Percentiles rank a stretch among this genome's conserved stretches.
Conservation (phyloP, 2,888 invertebrate species). For the Antheraea yamamai region DNA sequence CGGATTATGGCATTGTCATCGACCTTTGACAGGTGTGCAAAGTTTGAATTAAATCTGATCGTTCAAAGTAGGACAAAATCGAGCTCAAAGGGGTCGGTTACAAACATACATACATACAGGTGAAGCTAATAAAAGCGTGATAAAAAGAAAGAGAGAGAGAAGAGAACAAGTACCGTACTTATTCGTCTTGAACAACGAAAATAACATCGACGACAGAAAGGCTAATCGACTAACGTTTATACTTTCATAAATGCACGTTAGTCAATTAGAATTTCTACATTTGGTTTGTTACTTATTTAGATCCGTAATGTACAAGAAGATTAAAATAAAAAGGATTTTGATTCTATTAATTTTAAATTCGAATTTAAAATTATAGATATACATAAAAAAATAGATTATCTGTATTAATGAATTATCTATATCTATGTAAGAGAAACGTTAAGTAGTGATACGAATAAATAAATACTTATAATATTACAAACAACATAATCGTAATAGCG, state of each 20-base stretch:
- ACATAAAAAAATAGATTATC: background rate
- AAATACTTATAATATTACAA: constrained; percentile 1
- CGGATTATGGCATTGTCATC: too few relatives aligned
- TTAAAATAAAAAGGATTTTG: background rate
- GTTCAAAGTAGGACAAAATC: too few relatives aligned
- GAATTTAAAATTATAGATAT: background rate
- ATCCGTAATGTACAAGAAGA: background rate
- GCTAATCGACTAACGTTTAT: too few relatives aligned
- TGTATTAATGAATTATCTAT: background rate
- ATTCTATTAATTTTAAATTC: background rate
- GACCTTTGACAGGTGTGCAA: too few relatives aligned
- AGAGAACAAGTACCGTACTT: background rate
- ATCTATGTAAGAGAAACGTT: background rate
- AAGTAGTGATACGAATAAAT: background rate
- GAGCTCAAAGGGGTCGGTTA: too few relatives aligned
- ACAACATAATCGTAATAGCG: background rate
- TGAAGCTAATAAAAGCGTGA: too few relatives aligned
- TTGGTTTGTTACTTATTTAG: too few relatives aligned
- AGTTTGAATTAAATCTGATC: too few relatives aligned
- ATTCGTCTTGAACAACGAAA: background rate
- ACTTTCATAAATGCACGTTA: too few relatives aligned
- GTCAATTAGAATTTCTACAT: too few relatives aligned
- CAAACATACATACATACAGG: too few relatives aligned
- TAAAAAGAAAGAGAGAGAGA: too few relatives aligned
- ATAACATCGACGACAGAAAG: background rate